phyloP scores from a whole-genome alignment of 2,888 invertebrate genomes.

The Agrypnus murinus region DNA sequence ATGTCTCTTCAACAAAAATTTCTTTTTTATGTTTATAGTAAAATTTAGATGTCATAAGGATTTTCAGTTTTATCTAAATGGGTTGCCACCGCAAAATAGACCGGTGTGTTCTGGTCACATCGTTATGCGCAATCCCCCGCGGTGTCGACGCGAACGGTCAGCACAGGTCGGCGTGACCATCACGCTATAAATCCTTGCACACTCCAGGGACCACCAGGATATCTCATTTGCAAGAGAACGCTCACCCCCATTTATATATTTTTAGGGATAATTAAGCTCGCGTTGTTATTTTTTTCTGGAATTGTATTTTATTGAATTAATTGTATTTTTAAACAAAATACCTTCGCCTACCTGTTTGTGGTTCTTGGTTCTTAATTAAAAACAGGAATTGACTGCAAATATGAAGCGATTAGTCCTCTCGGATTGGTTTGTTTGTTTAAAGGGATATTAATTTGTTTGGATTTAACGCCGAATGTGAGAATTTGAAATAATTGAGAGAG shows the following conservation, averaged over 20 bases:
- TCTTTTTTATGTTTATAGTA: too few species aligned
- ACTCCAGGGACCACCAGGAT: constrained; percentile 49
- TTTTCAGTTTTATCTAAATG: constrained; percentile 21
- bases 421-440: too few species aligned
- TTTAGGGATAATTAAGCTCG: constrained; percentile 47
- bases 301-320: too few species aligned
- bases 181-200: constrained; percentile 48
- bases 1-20: too few species aligned
- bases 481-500: too few species aligned
- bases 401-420: too few species aligned
- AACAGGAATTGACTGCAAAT: too few species aligned
- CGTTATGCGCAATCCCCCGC: constrained; percentile 52
- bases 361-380: too few species aligned
- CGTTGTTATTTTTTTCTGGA: neutral
- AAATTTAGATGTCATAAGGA: neutral
- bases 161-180: constrained; percentile 48
- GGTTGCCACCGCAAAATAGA: constrained; percentile 39
- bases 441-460: too few species aligned
- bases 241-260: constrained; percentile 45
- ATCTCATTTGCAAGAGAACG: constrained; percentile 49
- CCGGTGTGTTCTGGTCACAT: constrained; percentile 38
- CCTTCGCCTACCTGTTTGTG: too few species aligned
- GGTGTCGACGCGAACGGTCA: constrained; percentile 51
- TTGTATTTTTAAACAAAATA: too few species aligned
- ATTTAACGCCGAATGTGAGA: too few species aligned